Percentiles rank a stretch among this genome's conserved stretches.
phyloP scores from a whole-genome alignment of 2,113 vertebrate species.

The Eulemur macaco region DNA sequence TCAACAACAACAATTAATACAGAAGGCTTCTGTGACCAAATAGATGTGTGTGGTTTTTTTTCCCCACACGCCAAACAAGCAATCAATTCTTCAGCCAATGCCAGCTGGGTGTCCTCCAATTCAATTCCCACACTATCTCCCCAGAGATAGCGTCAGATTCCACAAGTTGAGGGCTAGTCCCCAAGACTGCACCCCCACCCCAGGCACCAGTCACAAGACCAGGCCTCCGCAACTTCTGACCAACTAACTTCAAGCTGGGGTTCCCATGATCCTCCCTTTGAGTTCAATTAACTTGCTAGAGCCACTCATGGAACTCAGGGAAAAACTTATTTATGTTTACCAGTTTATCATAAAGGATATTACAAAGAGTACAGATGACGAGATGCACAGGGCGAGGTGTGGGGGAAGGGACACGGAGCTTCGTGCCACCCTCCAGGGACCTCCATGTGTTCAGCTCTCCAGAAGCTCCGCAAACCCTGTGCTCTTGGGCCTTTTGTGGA shows the following conservation, averaged over 20 bases:
- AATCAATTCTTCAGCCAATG: not conserved
- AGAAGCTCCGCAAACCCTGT: not conserved
- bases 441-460: not conserved
- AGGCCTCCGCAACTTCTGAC: not conserved
- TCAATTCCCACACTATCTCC: not conserved
- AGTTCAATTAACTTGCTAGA: not conserved
- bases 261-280: not conserved
- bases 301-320: not conserved
- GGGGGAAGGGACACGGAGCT: not conserved
- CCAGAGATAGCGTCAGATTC: not conserved
- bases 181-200: not conserved
- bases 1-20: not conserved
- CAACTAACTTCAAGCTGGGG: not conserved
- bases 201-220: not conserved
- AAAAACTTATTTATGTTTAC: not conserved
- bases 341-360: not conserved
- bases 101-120: not conserved
- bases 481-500: not conserved
- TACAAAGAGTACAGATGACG: not conserved
- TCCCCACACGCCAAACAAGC: not conserved
- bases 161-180: not conserved
- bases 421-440: not conserved
- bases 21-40: not conserved
- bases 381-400: not conserved
- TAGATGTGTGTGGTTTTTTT: not conserved